Evolutionary conservation across 2,797 vertebrate species (phyloP).

Genomic region (Naso thynnoides): DNA sequence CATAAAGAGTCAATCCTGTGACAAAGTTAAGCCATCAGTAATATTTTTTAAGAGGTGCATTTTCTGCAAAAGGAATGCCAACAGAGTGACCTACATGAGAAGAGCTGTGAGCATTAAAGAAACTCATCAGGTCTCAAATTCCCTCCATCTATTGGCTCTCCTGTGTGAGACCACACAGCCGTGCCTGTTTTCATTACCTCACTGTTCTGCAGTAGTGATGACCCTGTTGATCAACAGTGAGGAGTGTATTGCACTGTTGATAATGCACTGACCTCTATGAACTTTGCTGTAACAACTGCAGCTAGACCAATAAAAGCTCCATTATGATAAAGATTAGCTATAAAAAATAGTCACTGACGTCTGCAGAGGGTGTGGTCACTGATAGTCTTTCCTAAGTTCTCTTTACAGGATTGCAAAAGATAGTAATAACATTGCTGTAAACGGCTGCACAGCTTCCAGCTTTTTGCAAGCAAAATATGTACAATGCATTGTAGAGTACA

Average conservation of each 20-base stretch:
- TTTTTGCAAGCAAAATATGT: background rate
- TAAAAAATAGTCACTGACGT: constrained; percentile 15
- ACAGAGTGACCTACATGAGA: constrained; percentile 36
- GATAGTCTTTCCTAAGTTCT: constrained; percentile 6
- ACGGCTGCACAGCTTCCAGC: background rate
- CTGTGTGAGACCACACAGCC: constrained; percentile 21
- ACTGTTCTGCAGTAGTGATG: constrained; percentile 7
- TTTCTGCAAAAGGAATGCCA: constrained; percentile 38
- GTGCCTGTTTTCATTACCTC: constrained; percentile 11
- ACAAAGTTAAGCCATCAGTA: constrained; percentile 46
- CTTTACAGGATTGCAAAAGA: background rate
- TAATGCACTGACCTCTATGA: constrained; percentile 17
- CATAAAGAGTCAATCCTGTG: constrained; percentile 28
- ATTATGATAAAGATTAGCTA: constrained; percentile 44
- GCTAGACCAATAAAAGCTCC: constrained; percentile 57
- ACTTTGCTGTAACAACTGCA: constrained; percentile 13
- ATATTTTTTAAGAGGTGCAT: constrained; percentile 57
- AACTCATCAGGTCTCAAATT: constrained; percentile 33
- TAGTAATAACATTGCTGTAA: background rate
- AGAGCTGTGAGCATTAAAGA: constrained; percentile 28
- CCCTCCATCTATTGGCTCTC: constrained; percentile 22
- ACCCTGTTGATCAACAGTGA: constrained; percentile 54
- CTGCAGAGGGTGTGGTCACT: constrained; percentile 28
- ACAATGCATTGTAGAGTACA: background rate
- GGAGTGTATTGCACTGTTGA: background rate